Evolutionary conservation across 2,113 vertebrate species (phyloP), one percentile per base, ranked within the genome.

Genomic region (Mormyrus iriodes): DNA sequence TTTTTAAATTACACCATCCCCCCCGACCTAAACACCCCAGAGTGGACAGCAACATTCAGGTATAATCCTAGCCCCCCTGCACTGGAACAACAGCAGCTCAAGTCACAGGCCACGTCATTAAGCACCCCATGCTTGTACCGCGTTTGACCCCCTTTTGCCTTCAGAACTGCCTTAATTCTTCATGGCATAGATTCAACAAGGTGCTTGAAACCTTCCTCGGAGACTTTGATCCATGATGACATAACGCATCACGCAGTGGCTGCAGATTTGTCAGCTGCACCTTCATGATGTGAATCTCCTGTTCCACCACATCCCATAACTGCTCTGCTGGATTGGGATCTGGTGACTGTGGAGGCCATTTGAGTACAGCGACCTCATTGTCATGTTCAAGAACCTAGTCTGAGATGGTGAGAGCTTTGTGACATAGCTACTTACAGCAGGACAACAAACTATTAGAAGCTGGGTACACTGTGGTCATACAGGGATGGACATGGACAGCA

Each of bases 1-100:
- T 53, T 88, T 19, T 93, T 94, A 90, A 90, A 39, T 94, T 91
- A 93, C 89, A 24, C n/a, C 61, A 89, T n/a, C 13, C 35, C 88
- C 88, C 52, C 52, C 82, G 12, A 2, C 55, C 21, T 58, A 58
- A 58, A 58, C 12, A 69, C 13, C 21, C 19, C 24, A 42, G 19
- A 49, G 42, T 46, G 55, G 13, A 27, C 58, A 88, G 21, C 44
- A 44, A 4, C 31, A 21, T 65, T 88, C 39, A n/a, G 55, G 31
- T 76, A 76, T 19, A 39, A 76, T 5, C 31, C 69, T 1, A 35
- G 8, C 31, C 31, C 31, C 82, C 12, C 27, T 27, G 51, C 51
- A 55, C 8, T 53, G 10, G 4, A 4, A 86, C n/a, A 35, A 51
- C 35, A 15, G 5, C 31, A 85, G 44, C 19, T 12, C 7, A 48